phyloP scores from a whole-genome alignment of 2,797 vertebrate species.

The Pseudotriccus pelzelni region DNA sequence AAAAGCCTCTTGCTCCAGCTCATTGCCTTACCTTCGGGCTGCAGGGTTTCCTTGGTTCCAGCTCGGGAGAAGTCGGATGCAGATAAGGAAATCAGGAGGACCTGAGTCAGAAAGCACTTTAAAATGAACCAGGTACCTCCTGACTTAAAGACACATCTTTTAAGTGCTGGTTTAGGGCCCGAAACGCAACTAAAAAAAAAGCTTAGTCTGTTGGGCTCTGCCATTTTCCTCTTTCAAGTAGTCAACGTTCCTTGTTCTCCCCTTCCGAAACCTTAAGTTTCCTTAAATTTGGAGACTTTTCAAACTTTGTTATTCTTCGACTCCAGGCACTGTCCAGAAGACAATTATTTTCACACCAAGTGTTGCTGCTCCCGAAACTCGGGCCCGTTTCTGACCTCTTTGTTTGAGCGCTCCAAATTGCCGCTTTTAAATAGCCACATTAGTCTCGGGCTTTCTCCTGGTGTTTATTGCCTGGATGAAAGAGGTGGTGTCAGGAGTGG shows the following conservation, averaged over 20 bases:
- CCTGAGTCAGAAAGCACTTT: not conserved
- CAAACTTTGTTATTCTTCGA: not conserved
- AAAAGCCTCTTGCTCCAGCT: not conserved
- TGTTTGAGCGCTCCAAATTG: not conserved
- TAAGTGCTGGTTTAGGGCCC: not conserved
- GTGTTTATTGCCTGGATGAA: not conserved
- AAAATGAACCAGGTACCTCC: not conserved
- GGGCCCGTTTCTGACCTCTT: not conserved
- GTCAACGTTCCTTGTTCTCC: not conserved
- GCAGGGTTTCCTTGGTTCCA: not conserved
- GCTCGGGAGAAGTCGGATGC: not conserved
- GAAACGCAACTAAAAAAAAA: not conserved
- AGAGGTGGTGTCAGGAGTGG: not conserved
- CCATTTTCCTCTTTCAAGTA: not conserved
- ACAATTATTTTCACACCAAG: not conserved
- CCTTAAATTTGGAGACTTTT: not conserved
- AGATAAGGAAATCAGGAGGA: not conserved
- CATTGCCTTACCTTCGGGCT: not conserved
- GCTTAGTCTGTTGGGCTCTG: not conserved
- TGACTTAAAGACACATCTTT: not conserved
- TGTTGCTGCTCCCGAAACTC: not conserved
- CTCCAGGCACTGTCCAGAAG: not conserved
- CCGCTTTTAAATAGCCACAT: not conserved
- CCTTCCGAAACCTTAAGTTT: not conserved
- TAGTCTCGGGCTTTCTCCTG: not conserved